A percentile compares a stretch with the other conserved stretches of the same genome.
Evolutionary conservation across 2,797 vertebrate species (phyloP).

Genomic region (Tokudaia tokunoshimensis): DNA sequence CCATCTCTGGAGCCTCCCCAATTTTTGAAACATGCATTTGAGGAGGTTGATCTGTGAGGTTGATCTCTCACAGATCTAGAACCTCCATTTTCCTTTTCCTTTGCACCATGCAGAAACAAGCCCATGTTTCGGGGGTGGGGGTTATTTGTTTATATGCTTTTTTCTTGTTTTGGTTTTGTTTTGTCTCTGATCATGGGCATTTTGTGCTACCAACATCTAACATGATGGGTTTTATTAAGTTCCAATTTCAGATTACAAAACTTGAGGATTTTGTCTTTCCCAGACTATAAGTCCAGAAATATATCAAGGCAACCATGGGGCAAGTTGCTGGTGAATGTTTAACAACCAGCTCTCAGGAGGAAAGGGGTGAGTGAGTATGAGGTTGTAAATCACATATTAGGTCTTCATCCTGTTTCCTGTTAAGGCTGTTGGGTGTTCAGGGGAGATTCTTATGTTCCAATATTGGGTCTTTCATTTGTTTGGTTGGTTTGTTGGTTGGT

Average conservation of each 20-base stretch:
- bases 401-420: neutral
- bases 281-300: conserved; percentile 26
- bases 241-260: conserved; percentile 32
- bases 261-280: neutral
- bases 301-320: neutral
- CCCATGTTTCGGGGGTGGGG: neutral
- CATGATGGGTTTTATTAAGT: neutral
- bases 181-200: neutral
- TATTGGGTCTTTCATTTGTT: neutral
- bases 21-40: neutral
- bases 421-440: too few species aligned
- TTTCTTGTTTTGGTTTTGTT: too few species aligned
- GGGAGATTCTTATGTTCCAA: neutral
- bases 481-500: too few species aligned
- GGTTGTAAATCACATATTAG: neutral
- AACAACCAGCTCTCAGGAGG: neutral
- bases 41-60: neutral
- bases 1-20: neutral
- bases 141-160: neutral
- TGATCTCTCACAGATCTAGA: neutral
- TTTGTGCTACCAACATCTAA: neutral
- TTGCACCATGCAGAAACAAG: neutral
- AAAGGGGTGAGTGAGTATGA: neutral
- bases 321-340: neutral
- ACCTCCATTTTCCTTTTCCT: neutral